Percentiles rank a stretch among this genome's conserved stretches.
Evolutionary conservation across 2,888 invertebrate species (phyloP).

Genomic region (Morinoia aosen): DNA sequence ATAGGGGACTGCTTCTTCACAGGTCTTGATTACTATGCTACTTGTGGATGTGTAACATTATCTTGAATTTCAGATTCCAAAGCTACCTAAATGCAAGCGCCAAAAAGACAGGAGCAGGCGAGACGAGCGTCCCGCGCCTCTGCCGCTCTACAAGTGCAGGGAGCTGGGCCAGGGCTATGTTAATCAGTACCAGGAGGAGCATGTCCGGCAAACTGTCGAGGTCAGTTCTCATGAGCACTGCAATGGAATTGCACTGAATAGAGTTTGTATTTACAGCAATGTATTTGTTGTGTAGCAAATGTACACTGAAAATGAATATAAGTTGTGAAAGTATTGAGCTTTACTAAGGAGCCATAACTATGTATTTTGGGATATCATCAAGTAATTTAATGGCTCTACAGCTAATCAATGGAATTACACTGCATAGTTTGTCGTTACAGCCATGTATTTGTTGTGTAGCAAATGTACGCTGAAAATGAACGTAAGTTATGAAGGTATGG

Average conservation of each 20-base stretch:
- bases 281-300: too few species aligned
- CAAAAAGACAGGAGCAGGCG: neutral
- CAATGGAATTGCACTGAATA: neutral
- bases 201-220: neutral
- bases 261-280: too few species aligned
- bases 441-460: too few species aligned
- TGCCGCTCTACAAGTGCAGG: constrained; percentile 46
- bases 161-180: constrained; percentile 18
- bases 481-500: too few species aligned
- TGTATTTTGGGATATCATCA: too few species aligned
- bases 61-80: constrained; percentile 5
- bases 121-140: neutral
- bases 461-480: too few species aligned
- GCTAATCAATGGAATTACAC: neutral
- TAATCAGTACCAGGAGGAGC: neutral
- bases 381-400: too few species aligned
- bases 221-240: neutral
- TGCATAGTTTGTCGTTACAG: neutral
- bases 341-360: too few species aligned
- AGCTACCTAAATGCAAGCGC: neutral
- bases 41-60: neutral
- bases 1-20: too few species aligned
- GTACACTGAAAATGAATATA: too few species aligned
- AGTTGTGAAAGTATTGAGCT: too few species aligned
- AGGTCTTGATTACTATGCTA: too few species aligned